Evolutionary conservation across 2,888 invertebrate species (phyloP).

Genomic region (Lochmaea capreae): DNA sequence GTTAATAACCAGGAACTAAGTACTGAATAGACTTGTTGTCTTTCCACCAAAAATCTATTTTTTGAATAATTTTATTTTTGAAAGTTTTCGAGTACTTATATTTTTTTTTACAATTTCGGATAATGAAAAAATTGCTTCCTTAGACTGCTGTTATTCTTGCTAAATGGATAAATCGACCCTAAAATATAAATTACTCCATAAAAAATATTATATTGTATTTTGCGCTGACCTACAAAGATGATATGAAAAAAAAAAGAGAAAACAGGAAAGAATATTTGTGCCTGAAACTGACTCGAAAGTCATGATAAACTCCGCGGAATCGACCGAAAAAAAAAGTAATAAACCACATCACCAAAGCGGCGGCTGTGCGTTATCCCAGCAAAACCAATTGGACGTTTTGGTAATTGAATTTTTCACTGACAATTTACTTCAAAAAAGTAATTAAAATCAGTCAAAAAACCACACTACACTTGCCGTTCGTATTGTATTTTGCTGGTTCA

Average conservation of each 20-base stretch:
- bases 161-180: no score
- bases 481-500: constrained; percentile 17
- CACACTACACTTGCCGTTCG: constrained; percentile 25
- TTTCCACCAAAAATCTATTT: no score
- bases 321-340: constrained; percentile 23
- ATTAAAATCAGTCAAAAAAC: constrained; percentile 34
- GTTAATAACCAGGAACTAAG: no score
- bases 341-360: constrained; percentile 16
- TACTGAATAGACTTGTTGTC: no score
- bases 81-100: no score
- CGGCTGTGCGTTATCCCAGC: background rate
- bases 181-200: background rate
- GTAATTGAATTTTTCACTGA: constrained; percentile 36
- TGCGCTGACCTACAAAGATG: background rate
- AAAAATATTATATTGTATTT: background rate
- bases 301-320: constrained; percentile 26
- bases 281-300: constrained; percentile 29
- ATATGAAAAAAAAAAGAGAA: background rate
- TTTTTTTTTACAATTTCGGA: no score
- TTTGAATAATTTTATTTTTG: no score
- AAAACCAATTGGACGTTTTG: constrained; percentile 25
- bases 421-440: constrained; percentile 35
- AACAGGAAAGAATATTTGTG: constrained; percentile 12
- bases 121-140: no score
- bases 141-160: no score